phyloP scores from a whole-genome alignment of 2,113 vertebrate species.

The Eretmochelys imbricata region DNA sequence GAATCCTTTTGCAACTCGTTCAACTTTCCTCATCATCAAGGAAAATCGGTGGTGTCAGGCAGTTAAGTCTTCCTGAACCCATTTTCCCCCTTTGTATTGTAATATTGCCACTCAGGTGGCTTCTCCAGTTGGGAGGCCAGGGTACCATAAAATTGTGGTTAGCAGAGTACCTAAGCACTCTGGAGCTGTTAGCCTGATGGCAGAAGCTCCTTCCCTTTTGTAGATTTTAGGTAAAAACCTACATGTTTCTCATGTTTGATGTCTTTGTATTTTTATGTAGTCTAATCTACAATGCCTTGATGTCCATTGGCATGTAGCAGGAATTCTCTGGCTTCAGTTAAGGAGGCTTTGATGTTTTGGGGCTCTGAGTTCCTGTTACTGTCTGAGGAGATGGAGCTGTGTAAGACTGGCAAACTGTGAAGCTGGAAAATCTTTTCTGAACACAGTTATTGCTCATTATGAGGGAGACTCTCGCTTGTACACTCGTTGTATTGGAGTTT shows the following conservation, averaged over 20 bases:
- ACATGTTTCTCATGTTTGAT: constrained; percentile 28
- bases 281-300: background rate
- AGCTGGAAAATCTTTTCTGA: background rate
- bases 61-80: background rate
- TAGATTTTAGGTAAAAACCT: background rate
- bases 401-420: background rate
- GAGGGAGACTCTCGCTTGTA: background rate
- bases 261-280: background rate
- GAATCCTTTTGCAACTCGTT: background rate
- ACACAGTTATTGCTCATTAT: background rate
- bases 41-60: constrained; percentile 3
- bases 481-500: background rate
- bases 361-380: background rate
- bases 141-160: background rate
- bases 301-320: background rate
- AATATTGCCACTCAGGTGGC: background rate
- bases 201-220: background rate
- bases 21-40: background rate
- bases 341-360: background rate
- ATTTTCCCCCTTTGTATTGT: background rate
- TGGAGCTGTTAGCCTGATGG: background rate
- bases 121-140: too few relatives aligned
- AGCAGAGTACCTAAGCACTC: background rate
- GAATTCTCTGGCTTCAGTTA: background rate
- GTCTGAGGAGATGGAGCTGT: background rate